These are phyloP conservation scores for Halcyon senegalensis DNA, from an alignment of 2,113 vertebrate species.

Conservation along the genomic window DNA sequence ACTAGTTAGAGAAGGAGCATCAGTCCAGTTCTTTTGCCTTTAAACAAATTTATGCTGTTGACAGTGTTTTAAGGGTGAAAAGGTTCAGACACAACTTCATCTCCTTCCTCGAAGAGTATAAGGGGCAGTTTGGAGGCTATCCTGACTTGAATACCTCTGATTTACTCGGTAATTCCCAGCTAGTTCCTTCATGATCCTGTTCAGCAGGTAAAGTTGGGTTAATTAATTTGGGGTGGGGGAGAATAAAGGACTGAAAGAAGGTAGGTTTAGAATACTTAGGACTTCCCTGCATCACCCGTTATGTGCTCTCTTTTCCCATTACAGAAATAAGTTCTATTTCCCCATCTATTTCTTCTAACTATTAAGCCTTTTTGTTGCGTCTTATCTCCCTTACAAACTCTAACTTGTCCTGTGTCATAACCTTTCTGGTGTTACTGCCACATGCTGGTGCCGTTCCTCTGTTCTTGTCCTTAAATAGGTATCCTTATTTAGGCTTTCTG, in stretches of 20 bases:
- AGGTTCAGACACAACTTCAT: not conserved
- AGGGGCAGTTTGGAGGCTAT: not conserved
- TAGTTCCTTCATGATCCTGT: not conserved
- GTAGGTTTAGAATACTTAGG: not conserved
- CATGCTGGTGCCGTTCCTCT: not conserved
- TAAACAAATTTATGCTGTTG: not conserved
- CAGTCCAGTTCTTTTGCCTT: not conserved
- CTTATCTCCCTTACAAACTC: not conserved
- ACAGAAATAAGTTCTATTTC: not conserved
- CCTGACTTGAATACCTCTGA: not conserved
- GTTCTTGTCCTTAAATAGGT: not conserved
- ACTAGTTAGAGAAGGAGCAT: not conserved
- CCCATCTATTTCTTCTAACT: not conserved
- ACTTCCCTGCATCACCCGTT: not conserved
- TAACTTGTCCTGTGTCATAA: not conserved
- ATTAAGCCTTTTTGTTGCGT: not conserved
- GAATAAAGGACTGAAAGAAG: not conserved
- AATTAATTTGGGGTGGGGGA: not conserved
- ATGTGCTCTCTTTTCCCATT: not conserved
- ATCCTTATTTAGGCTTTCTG: constrained; percentile 12
- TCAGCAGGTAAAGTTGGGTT: not conserved
- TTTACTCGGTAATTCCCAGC: not conserved
- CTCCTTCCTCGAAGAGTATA: not conserved
- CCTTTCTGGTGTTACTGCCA: not conserved
- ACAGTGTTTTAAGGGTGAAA: not conserved